A percentile compares a stretch with the other conserved stretches of the same genome.
phyloP scores from a whole-genome alignment of 2,888 invertebrate genomes.

The Eristalis arbustorum region DNA sequence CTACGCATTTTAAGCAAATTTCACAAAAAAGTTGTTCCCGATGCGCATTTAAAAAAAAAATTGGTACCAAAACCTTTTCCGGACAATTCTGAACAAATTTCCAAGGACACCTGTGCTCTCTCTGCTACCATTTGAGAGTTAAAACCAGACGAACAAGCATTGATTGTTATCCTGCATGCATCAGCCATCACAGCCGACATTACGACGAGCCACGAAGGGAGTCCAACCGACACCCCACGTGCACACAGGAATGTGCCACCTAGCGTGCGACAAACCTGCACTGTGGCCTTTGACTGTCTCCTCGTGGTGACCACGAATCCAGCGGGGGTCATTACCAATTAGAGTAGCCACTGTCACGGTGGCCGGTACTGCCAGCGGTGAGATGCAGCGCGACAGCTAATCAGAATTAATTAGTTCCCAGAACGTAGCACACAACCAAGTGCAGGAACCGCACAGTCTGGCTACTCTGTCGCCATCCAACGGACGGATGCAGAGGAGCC shows the following conservation, averaged over 20 bases:
- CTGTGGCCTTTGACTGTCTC: not conserved
- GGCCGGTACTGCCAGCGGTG: not conserved
- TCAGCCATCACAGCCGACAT: too few species aligned
- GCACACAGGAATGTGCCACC: not conserved
- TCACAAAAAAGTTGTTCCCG: too few species aligned
- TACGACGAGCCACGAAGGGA: too few species aligned
- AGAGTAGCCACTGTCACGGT: not conserved
- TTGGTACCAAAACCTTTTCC: too few species aligned
- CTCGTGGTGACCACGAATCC: not conserved
- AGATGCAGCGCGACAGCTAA: slow-evolving; percentile 33
- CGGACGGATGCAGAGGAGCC: not conserved
- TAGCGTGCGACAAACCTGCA: not conserved
- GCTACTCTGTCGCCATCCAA: not conserved
- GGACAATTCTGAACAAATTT: too few species aligned
- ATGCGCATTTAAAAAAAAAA: too few species aligned
- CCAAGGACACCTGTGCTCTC: too few species aligned
- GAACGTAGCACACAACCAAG: slow-evolving; percentile 32
- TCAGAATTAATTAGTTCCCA: slow-evolving; percentile 57
- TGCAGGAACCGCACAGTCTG: not conserved
- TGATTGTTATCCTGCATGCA: too few species aligned
- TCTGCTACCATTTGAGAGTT: too few species aligned
- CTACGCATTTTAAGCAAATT: too few species aligned
- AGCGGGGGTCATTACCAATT: slow-evolving; percentile 25
- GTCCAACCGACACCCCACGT: too few species aligned
- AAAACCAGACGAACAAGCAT: too few species aligned